Evolutionary conservation across 2,113 vertebrate genomes (phyloP), one percentile per base, ranked within the genome.

Genomic region (Xenopus laevis): DNA sequence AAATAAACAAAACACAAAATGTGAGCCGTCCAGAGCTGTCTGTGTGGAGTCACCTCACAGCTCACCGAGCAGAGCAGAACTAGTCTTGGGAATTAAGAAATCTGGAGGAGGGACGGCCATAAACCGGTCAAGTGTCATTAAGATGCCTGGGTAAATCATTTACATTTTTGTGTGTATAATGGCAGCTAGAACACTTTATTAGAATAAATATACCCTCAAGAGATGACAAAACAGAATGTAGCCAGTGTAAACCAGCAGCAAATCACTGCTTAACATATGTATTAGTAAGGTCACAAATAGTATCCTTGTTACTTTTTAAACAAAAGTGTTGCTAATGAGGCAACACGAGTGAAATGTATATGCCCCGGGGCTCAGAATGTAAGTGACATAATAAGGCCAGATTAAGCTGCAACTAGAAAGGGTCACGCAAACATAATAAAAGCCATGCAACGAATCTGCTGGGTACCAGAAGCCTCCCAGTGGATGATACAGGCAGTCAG

Each of bases 251-350:
- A 86, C 87, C 79, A 82, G 87, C 6, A 79, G 67, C 80, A 80
- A 53, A 83, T 70, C 80, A 79, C 78, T 81, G 77, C 71, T 89
- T 82, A 86, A 84, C 73, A 55, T 78, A 77, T 83, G 71, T 82
- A 84, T 84, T 83, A 65, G 83, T 77, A 81, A 83, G 88, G 89
- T 87, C 90, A 87, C 68, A 86, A 85, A 89, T 84, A 85, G 86
- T 80, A 76, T 79, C 74, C 90, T 89, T 86, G 91, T 94, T 95
- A 93, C 84, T 88, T 82, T 93, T 93, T 91, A 91, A 93, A 88
- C 92, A 87, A 93, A 92, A 86, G 87, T 77, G 88, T 83, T 87
- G 81, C 88, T 92, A 93, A 92, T 92, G 89, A 90, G 87, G 90
- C 71, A 60, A 69, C 61, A 75, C 10, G 82, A 77, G 86, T 83